Evolutionary conservation across 2,797 vertebrate species (phyloP).

Genomic region (Tachyglossus aculeatus): DNA sequence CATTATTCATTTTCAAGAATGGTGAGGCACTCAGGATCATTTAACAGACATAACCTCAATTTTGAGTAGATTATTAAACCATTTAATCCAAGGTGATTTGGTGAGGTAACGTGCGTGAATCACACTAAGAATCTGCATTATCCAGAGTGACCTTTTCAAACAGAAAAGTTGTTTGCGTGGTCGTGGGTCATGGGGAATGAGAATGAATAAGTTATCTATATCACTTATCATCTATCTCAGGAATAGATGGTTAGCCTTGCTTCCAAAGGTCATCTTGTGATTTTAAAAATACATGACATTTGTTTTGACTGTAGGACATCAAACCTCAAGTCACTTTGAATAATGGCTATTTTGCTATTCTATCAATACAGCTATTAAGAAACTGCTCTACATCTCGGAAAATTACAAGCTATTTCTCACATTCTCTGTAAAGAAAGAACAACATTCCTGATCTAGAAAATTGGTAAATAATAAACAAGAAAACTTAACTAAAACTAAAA

Average conservation of each 20-base stretch:
- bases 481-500: too few relatives aligned
- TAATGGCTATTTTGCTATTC: not conserved
- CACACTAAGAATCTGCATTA: not conserved
- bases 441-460: not conserved
- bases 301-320: slow-evolving; percentile 18
- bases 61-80: not conserved
- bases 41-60: not conserved
- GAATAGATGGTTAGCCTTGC: slow-evolving; percentile 1
- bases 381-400: not conserved
- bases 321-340: too few relatives aligned
- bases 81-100: not conserved
- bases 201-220: slow-evolving; percentile 5
- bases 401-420: not conserved
- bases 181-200: not conserved
- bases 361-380: not conserved
- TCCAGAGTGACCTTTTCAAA: not conserved
- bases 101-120: not conserved
- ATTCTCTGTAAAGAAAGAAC: not conserved
- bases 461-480: not conserved
- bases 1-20: not conserved
- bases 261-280: slow-evolving; percentile 15
- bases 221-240: not conserved
- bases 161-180: not conserved
- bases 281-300: not conserved
- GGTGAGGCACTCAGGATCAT: not conserved